Conservation (phyloP, 92 coral and sea anemone genomes). For the Epizoanthus ramosus region DNA sequence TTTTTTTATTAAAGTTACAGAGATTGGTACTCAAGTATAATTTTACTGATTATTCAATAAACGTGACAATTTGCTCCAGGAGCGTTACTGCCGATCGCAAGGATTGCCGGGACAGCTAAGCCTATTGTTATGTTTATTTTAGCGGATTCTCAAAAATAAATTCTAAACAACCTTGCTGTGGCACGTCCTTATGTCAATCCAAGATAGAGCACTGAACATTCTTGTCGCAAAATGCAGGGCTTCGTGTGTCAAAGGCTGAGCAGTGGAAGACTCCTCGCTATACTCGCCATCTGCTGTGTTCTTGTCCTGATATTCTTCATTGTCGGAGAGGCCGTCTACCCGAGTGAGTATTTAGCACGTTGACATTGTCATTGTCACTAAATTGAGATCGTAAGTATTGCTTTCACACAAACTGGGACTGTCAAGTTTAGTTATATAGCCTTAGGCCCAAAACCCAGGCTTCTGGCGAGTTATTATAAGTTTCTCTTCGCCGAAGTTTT, state of each 20-base stretch:
- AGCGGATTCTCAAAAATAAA: no score
- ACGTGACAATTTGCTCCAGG: no score
- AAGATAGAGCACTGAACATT: not conserved
- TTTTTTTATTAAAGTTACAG: no score
- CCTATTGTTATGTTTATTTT: no score
- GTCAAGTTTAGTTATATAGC: not conserved
- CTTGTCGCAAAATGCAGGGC: slow-evolving; percentile 24
- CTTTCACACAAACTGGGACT: not conserved
- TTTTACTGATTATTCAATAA: no score
- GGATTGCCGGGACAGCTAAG: no score
- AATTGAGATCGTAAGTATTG: not conserved
- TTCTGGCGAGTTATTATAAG: not conserved
- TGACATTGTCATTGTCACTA: not conserved
- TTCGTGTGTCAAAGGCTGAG: slow-evolving; percentile 20
- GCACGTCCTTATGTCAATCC: not conserved
- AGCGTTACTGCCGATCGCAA: no score
- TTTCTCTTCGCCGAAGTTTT: not conserved
- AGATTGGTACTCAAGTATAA: no score
- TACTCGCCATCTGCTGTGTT: slow-evolving; percentile 16
- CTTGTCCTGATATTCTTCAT: slow-evolving; percentile 12
- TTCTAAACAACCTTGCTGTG: no score
- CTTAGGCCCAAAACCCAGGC: no score
- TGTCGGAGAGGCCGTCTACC: slow-evolving; percentile 37
- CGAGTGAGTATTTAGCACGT: slow-evolving; percentile 14
- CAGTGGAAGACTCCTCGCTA: slow-evolving; percentile 9